Conservation (phyloP, 1,140 invertebrate genomes). For the Neodiprion lecontei region DNA sequence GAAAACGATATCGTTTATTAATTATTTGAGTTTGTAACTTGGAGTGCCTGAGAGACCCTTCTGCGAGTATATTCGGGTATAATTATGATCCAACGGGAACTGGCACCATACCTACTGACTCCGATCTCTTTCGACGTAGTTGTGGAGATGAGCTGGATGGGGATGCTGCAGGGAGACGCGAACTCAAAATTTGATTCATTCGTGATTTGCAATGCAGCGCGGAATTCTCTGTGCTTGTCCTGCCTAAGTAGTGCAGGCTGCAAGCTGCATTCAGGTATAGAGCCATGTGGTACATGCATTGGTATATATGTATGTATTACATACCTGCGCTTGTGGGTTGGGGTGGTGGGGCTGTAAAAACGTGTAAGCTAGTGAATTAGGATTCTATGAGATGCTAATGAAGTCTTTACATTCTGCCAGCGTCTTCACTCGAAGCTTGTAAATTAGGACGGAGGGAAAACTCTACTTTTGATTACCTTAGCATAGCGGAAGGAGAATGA, state of each 20-base stretch:
- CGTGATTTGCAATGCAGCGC: background rate
- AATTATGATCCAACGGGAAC: background rate
- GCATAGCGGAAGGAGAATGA: slow-evolving; percentile 1
- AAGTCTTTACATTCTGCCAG: background rate
- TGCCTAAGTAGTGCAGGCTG: too few relatives aligned
- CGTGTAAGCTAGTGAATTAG: slow-evolving; percentile 7
- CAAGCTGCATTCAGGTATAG: too few relatives aligned
- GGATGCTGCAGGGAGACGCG: background rate
- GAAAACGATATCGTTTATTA: background rate
- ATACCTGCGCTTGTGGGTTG: background rate
- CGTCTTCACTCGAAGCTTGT: slow-evolving; percentile 6
- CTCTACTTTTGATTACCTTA: background rate
- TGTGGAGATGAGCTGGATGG: background rate
- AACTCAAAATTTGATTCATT: background rate
- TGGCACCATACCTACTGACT: background rate
- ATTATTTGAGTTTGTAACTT: slow-evolving; percentile 1
- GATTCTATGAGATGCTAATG: slow-evolving; percentile 1
- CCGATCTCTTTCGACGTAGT: background rate
- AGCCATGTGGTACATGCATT: too few relatives aligned
- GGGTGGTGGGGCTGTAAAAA: background rate
- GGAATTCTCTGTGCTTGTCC: too few relatives aligned
- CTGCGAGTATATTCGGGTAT: background rate
- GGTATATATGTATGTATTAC: too few relatives aligned
- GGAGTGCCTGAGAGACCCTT: background rate
- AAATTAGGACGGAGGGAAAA: slow-evolving; percentile 2